Base-by-base conservation (phyloP, 2,113 vertebrate genomes). In the Engraulis encrasicolus region DNA sequence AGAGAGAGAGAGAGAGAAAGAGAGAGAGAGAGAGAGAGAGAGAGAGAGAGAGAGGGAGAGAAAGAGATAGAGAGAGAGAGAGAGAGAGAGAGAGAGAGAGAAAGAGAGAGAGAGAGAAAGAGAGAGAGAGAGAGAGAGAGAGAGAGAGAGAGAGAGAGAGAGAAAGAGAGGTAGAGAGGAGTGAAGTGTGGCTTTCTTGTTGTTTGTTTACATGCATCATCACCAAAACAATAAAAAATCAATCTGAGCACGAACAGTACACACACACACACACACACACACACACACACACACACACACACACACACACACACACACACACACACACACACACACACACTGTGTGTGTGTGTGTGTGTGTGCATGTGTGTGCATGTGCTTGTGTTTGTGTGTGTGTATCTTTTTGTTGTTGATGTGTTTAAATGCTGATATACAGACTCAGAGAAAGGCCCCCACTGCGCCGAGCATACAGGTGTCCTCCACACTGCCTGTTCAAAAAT, bases 181-280 rank as follows among this genome's bases (percentile, higher is more conserved):
- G 90, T 84, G 80, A 88, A 92, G 88, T 91, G 87, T 89, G 89
- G 92, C 92, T 91, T 91, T 86, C 91, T 50, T 34, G 38, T 37
- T 58, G 87, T 92, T 89, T 93, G 90, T 92, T 89, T 93, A 89
- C 91, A 91, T 94, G 88, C 71, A 93, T 93, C 90, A 87, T 92
- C 91, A 90, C 78, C 80, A 81, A 81, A 89, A 91, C 82, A 85
- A 86, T 88, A 84, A 88, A 92, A n/a, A 93, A 93, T 94, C 89
- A 92, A 93, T 92, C 85, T n/a, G n/a, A n/a, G n/a, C n/a, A n/a
- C n/a, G n/a, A n/a, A n/a, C n/a, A n/a, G n/a, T 93, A 94, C 92
- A 91, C 90, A 93, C 94, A 92, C 89, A 93, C 93, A 93, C 90
- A 90, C 89, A 86, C 85, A 61, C 54, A 61, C 54, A 61, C 54